Percentiles rank a stretch among this genome's conserved stretches.
Conservation (phyloP, 2,888 invertebrate species). For the Drosophila falleni region DNA sequence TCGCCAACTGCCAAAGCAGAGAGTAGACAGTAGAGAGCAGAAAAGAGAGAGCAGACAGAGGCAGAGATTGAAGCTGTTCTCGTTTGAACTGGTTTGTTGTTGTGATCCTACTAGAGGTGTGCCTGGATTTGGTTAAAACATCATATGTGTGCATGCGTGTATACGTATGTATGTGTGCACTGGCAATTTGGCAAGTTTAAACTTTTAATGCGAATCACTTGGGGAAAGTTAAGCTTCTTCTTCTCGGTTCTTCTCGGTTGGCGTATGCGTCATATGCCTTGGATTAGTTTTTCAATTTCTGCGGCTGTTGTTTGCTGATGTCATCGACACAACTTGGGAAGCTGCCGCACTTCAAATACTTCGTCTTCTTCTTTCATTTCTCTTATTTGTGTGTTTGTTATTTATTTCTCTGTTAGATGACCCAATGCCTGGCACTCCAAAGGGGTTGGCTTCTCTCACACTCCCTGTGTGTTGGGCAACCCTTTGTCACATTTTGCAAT, state of each 20-base stretch:
- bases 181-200: conserved; percentile 74
- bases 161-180: conserved; percentile 20
- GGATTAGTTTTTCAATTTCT: conserved; percentile 75
- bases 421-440: conserved; percentile 51
- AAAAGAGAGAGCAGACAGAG: background rate
- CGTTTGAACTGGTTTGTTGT: conserved; percentile 23
- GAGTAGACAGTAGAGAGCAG: too few relatives aligned
- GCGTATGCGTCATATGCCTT: conserved; percentile 48
- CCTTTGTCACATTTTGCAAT: conserved; percentile 78
- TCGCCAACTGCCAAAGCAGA: conserved; percentile 32
- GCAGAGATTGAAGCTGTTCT: conserved; percentile 1
- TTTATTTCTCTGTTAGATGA: conserved; percentile 53
- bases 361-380: conserved; percentile 1
- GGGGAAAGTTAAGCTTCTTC: conserved; percentile 61
- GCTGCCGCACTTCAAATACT: conserved; percentile 37
- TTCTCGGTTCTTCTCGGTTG: too few relatives aligned
- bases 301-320: conserved; percentile 76
- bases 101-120: conserved; percentile 16
- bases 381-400: conserved; percentile 25
- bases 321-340: conserved; percentile 66
- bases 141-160: conserved; percentile 15
- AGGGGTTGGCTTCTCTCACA: conserved; percentile 7
- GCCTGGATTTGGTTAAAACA: conserved; percentile 21
- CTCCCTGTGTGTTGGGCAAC: conserved; percentile 41
- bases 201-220: conserved; percentile 75